Evolutionary conservation across 2,797 vertebrate genomes (phyloP), one percentile per base, ranked within the genome.

Genomic region (Notolabrus celidotus): DNA sequence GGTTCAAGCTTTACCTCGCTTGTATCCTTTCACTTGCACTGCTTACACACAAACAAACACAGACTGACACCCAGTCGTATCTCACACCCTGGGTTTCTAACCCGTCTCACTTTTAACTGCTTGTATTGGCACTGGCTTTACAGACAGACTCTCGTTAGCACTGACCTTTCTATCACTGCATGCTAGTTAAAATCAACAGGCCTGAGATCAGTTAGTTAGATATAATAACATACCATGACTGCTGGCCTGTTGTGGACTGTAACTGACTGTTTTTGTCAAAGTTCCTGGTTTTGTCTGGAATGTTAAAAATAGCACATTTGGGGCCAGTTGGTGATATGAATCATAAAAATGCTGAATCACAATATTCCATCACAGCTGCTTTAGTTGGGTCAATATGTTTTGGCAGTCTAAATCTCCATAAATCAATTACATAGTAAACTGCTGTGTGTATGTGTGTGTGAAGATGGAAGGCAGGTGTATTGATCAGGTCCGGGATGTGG

Each of bases 51-150:
- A 69, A 12, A 61, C 58, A 67, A 52, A 77, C 69, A 27, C 55
- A 54, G 42, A 52, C 47, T 25, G 54, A 81, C 65, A 62, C 41
- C 50, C 68, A 43, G 41, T 36, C 73, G 61, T 51, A 58, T 50
- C 66, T 86, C 80, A 84, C 82, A 82, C 78, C 52, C 34, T 5
- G 38, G 87, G 90, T 78, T 88, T 85, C 90, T 93, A 94, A 93
- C 81, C 71, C 39, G 33, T 84, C 77, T 83, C 45, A 43, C 50
- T 86, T 88, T 89, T 89, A 77, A 92, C 86, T 59, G 81, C 83
- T 55, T 79, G 61, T 86, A 85, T 86, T 50, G 73, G 78, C 84
- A 67, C 45, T 23, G 16, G 31, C 22, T 70, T 80, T 79, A 78
- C 59, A 36, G 75, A 83, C 17, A 54, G 56, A 62, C 61, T 58